A percentile compares a stretch with the other conserved stretches of the same genome.
phyloP scores from a whole-genome alignment of 2,113 vertebrate genomes.

The Vireo altiloquus region DNA sequence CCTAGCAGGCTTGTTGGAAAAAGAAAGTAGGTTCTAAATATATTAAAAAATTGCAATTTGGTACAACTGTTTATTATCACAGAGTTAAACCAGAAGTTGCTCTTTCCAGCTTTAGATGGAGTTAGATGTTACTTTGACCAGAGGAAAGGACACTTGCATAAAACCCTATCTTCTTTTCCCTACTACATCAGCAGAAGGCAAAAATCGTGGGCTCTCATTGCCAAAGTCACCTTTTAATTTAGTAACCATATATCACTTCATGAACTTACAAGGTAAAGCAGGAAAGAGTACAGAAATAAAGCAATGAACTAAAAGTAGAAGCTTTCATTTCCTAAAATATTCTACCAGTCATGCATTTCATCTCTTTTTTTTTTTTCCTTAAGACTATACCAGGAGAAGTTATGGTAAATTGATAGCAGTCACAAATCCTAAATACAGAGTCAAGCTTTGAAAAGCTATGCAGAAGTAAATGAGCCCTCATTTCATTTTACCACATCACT shows the following conservation, averaged over 20 bases:
- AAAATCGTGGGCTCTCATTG: not conserved
- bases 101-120: not conserved
- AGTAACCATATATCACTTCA: not conserved
- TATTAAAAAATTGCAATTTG: not conserved
- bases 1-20: not conserved
- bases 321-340: not conserved
- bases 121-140: not conserved
- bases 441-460: conserved; percentile 16
- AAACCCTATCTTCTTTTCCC: not conserved
- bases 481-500: conserved; percentile 49
- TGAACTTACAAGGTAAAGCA: not conserved
- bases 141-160: not conserved
- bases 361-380: not conserved
- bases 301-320: not conserved
- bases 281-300: not conserved
- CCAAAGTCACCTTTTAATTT: not conserved
- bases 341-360: not conserved
- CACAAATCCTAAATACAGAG: conserved; percentile 39
- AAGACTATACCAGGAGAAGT: not conserved
- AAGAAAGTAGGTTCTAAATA: not conserved
- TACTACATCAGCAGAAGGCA: not conserved
- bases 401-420: not conserved
- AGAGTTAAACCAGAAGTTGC: not conserved
- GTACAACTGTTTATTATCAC: not conserved
- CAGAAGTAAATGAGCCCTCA: conserved; percentile 41